Percentiles rank a stretch among this genome's conserved stretches.
phyloP scores from a whole-genome alignment of 2,113 vertebrate species.

The Microcebus ravelobensis region DNA sequence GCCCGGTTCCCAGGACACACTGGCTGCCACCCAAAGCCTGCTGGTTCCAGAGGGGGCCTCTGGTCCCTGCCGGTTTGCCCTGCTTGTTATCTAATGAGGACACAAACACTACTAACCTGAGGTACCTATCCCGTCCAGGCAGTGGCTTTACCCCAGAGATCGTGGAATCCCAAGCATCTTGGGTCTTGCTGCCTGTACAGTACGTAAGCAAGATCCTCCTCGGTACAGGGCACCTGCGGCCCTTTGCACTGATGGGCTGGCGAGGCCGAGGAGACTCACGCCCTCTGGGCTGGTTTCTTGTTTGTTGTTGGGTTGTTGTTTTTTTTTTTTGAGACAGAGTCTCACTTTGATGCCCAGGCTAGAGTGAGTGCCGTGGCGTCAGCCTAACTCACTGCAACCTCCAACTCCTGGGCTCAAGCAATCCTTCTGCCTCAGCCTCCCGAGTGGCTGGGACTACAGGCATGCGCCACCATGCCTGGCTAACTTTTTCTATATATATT shows the following conservation, averaged over 20 bases:
- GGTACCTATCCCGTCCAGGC: rapidly evolving
- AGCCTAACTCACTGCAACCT: too few relatives aligned
- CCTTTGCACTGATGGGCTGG: neutral
- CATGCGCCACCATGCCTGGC: too few relatives aligned
- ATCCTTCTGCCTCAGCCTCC: too few relatives aligned
- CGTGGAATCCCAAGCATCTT: neutral
- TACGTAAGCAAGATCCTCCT: neutral
- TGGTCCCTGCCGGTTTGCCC: neutral
- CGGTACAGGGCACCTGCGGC: rapidly evolving
- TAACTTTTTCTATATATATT: too few relatives aligned
- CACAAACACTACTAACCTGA: too few relatives aligned
- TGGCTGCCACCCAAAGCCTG: neutral
- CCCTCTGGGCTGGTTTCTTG: neutral
- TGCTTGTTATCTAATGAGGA: rapidly evolving
- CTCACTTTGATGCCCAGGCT: too few relatives aligned
- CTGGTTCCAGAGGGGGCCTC: neutral
- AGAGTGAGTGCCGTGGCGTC: too few relatives aligned
- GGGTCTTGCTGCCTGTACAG: neutral
- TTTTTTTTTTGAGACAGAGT: too few relatives aligned
- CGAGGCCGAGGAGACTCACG: neutral
- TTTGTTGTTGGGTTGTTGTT: neutral
- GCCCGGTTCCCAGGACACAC: rapidly evolving
- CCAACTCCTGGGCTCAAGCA: too few relatives aligned
- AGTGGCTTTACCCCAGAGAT: neutral
- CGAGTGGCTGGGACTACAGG: too few relatives aligned